Evolutionary conservation across 2,113 vertebrate species (phyloP).

Genomic region (Nyctereutes procyonoides): DNA sequence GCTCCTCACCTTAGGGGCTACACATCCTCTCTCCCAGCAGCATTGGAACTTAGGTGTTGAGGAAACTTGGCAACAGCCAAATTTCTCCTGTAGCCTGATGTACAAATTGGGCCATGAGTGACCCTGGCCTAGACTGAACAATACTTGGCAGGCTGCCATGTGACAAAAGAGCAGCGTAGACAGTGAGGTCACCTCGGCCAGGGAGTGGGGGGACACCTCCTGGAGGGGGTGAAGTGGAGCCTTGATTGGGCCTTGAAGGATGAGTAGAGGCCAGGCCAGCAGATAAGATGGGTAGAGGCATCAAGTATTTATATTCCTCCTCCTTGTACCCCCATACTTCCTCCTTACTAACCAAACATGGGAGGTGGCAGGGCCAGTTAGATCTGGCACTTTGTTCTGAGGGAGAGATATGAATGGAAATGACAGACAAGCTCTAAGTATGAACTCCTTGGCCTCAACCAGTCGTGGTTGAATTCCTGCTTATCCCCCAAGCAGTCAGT

Average conservation of each 20-base stretch:
- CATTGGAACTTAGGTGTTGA: not conserved
- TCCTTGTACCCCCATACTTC: fast-evolving
- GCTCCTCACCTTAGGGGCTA: not conserved
- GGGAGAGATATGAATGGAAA: not conserved
- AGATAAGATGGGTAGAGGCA: not conserved
- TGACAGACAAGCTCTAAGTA: not conserved
- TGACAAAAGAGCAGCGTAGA: not conserved
- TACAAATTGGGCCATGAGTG: not conserved
- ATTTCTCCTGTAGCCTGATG: not conserved
- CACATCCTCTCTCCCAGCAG: not conserved
- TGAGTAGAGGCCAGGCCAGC: not conserved
- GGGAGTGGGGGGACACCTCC: not conserved
- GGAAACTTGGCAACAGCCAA: not conserved
- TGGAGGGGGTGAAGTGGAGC: not conserved
- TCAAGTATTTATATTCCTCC: not conserved
- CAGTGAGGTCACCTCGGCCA: not conserved
- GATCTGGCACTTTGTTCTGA: not conserved
- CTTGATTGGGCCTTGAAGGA: not conserved
- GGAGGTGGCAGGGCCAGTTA: not conserved
- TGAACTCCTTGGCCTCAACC: not conserved
- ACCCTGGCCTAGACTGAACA: not conserved
- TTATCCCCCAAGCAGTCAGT: not conserved
- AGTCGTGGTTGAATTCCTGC: not conserved
- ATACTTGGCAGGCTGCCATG: not conserved
- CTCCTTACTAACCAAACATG: not conserved